Base-by-base conservation (phyloP, 2,797 vertebrate species). In the Syngnathus acus region DNA sequence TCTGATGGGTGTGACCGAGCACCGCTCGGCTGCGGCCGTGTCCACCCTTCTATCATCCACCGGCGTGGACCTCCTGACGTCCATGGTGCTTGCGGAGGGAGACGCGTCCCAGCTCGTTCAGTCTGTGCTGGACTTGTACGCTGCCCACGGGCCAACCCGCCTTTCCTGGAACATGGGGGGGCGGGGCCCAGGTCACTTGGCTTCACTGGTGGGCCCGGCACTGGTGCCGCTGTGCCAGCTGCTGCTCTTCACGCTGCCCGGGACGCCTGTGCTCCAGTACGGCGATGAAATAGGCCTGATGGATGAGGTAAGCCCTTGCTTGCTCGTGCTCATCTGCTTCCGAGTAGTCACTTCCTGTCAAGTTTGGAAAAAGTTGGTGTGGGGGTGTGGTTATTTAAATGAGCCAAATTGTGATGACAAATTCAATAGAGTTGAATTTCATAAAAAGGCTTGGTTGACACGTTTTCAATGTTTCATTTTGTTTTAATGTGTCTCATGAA, bases 271-370 rank as follows among this genome's bases (percentile, higher is more conserved):
- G 42, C 88, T 94, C 65, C 92, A 84, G 80, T 94, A 93, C 1
- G 95, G 94, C 1, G 94, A 95, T 40, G 94, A 95, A 84, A 91
- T 95, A 2, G 93, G 93, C 21, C 81, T 95, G 69, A 67, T 64
- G 77, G 86, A 84, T 42, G 14, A 81, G 89, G 91, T 92, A 79
- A 86, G 85, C 26, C 26, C 26, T 32, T 32, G 26, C 26, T 32
- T 32, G 26, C 26, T 32, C 3, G 26, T 32, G 26, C 26, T 3
- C 26, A 3, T 32, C 26, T 32, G 2, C 26, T 32, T 32, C 26
- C 26, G 3, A 32, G 26, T 32, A 32, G 26, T 32, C 26, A 32
- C 26, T 32, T 32, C 26, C 3, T 32, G 26, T 32, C 26, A 32
- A 32, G 26, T 32, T 32, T 32, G 26, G 26, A 32, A 32, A 32